Percentiles rank a stretch among this genome's conserved stretches.
Evolutionary conservation across 1,140 invertebrate species (phyloP).

Genomic region (Halyomorpha halys): DNA sequence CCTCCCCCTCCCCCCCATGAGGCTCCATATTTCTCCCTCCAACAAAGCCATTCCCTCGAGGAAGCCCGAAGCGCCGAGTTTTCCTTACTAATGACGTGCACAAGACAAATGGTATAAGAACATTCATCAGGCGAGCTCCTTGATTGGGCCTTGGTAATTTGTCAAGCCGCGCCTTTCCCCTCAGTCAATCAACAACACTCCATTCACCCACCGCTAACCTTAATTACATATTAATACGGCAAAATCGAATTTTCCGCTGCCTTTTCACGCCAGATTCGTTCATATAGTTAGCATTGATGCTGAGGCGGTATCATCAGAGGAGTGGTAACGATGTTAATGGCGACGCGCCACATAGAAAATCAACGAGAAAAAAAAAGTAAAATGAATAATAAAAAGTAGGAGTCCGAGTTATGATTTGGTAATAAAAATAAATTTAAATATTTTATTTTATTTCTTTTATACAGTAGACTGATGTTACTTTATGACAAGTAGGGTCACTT

Average conservation of each 20-base stretch:
- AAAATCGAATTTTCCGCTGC: conserved; percentile 1
- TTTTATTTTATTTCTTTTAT: too few relatives aligned
- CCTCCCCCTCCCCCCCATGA: background rate
- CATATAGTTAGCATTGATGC: too few relatives aligned
- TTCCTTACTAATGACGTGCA: conserved; percentile 19
- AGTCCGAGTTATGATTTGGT: too few relatives aligned
- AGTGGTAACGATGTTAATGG: too few relatives aligned
- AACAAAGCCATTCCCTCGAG: background rate
- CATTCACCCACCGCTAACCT: background rate
- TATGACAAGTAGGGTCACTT: too few relatives aligned
- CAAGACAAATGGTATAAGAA: conserved; percentile 25
- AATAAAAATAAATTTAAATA: too few relatives aligned
- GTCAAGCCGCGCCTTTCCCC: conserved; percentile 4
- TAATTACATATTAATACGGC: background rate
- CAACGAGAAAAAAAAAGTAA: too few relatives aligned
- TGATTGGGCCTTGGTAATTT: conserved; percentile 13
- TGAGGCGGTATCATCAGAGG: too few relatives aligned
- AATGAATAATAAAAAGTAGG: too few relatives aligned
- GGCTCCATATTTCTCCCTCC: background rate
- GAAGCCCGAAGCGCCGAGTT: background rate
- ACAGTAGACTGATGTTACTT: too few relatives aligned
- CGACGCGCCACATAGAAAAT: too few relatives aligned
- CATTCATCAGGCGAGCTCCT: conserved; percentile 21
- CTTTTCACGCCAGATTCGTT: too few relatives aligned
- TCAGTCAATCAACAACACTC: conserved; percentile 10